Evolutionary conservation across 2,888 invertebrate species (phyloP).

Genomic region (Scelioninae gen. 1): DNA sequence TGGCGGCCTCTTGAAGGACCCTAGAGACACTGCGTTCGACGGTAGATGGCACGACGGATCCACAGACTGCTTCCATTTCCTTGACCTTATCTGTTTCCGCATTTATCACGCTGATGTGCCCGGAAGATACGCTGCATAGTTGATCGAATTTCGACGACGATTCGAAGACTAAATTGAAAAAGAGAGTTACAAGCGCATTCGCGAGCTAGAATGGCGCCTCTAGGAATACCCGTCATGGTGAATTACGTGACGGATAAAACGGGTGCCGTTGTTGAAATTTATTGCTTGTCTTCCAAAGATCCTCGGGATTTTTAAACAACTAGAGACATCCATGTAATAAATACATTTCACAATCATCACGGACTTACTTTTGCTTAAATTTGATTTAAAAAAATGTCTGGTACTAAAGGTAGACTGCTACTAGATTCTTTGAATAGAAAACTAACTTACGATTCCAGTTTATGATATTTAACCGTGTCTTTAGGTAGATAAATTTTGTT

Average conservation of each 20-base stretch:
- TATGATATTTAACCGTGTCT: background rate
- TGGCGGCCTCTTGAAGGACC: conserved; percentile 7
- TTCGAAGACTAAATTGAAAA: conserved; percentile 59
- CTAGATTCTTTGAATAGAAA: too few species aligned
- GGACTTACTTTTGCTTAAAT: background rate
- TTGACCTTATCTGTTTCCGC: conserved; percentile 58
- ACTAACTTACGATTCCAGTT: background rate
- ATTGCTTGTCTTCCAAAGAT: conserved; percentile 25
- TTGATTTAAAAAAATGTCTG: background rate
- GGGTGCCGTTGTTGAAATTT: conserved; percentile 14
- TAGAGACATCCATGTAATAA: conserved; percentile 3
- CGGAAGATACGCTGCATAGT: conserved; percentile 42
- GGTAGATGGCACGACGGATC: conserved; percentile 22
- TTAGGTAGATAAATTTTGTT: background rate
- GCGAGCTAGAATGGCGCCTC: conserved; percentile 39
- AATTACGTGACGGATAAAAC: conserved; percentile 54
- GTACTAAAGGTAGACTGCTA: too few species aligned
- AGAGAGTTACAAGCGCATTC: conserved; percentile 46
- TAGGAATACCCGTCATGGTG: conserved; percentile 27
- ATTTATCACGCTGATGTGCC: conserved; percentile 47
- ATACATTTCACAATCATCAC: background rate
- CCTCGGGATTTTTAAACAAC: conserved; percentile 33
- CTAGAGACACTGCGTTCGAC: conserved; percentile 15
- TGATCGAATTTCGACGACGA: conserved; percentile 60
- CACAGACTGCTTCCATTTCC: conserved; percentile 31